A percentile compares a stretch with the other conserved stretches of the same genome.
phyloP scores from a whole-genome alignment of 1,140 invertebrate genomes.

The Leucophenga varia region DNA sequence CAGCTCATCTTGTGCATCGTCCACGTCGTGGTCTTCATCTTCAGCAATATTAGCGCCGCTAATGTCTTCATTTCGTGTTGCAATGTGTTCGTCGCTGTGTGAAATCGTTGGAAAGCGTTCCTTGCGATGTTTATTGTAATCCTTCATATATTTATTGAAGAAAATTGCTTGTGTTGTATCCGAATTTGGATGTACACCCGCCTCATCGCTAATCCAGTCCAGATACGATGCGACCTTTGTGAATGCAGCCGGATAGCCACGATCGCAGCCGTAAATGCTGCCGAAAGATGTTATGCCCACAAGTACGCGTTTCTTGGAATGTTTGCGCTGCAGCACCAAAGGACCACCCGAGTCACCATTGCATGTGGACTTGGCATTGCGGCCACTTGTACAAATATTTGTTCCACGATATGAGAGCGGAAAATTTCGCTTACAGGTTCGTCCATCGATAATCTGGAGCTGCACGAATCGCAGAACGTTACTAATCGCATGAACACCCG shows the following conservation, averaged over 20 bases:
- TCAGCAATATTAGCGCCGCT: no score
- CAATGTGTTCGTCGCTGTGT: not conserved
- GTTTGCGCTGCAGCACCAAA: conserved; percentile 45
- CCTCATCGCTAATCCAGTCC: conserved; percentile 59
- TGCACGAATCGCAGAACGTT: conserved; percentile 56
- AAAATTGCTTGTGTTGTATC: conserved; percentile 44
- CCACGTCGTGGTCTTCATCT: conserved; percentile 7
- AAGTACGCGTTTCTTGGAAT: conserved; percentile 43
- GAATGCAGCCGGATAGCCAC: conserved; percentile 60
- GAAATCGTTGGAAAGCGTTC: conserved; percentile 7
- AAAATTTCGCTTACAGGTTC: conserved; percentile 61
- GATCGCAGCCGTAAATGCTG: conserved; percentile 59
- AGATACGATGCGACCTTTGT: conserved; percentile 61
- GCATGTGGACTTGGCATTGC: conserved; percentile 50
- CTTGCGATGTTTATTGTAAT: conserved; percentile 27
- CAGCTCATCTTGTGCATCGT: conserved; percentile 36
- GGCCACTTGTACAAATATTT: conserved; percentile 58
- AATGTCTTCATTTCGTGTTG: not conserved
- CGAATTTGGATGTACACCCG: conserved; percentile 40
- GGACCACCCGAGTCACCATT: conserved; percentile 60
- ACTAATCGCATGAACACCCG: conserved; percentile 53
- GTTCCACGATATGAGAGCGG: conserved; percentile 58
- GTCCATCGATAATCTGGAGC: conserved; percentile 60
- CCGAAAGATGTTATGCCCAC: conserved; percentile 63
- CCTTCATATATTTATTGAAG: conserved; percentile 37